Base-by-base conservation (phyloP, 2,113 vertebrate species). In the Chlorodrepanis virens region DNA sequence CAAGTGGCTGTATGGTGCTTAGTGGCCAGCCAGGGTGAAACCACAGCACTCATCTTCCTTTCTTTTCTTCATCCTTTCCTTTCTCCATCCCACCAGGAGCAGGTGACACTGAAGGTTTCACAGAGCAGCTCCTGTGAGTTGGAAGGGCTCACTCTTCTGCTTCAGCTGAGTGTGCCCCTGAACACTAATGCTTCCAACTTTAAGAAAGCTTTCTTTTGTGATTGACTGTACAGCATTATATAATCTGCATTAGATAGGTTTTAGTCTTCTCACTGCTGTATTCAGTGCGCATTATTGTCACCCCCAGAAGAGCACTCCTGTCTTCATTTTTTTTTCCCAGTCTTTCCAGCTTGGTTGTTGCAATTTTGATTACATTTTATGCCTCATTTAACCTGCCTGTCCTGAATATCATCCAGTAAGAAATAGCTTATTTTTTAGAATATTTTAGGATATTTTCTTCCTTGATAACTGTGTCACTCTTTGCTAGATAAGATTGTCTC, bases 201-300 rank as follows among this genome's bases (percentile, higher is more conserved):
- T 14, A 63, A 78, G 89, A 42, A 75, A 75, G 35, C 54, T 71
- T 70, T 88, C 18, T 87, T 84, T 87, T 72, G 22, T 79, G 80
- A 47, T 20, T 86, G 87, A 70, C 90, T 93, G 6, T 82, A 24
- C 7, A 82, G n/a, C 5, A 2, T 93, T 95, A 92, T 75, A 28
- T 80, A 92, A 97, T 83, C 77, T 87, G 47, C 70, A 75, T 92
- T 92, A 94, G 68, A 31, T 79, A 61, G 54, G 15, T 60, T 94
- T 94, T 88, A 63, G 87, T 83, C 54, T 87, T 74, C 63, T 82
- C 60, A 24, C 67, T 71, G 52, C 82, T 94, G 24, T 77, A 57
- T 68, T 85, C 83, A 39, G n/a, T 33, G 31, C 80, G 44, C 83
- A 40, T 87, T 94, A 65, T 81, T 92, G 44, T 96, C 82, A 88